Evolutionary conservation across 2,113 vertebrate genomes (phyloP).

Genomic region (Pedionomus torquatus): DNA sequence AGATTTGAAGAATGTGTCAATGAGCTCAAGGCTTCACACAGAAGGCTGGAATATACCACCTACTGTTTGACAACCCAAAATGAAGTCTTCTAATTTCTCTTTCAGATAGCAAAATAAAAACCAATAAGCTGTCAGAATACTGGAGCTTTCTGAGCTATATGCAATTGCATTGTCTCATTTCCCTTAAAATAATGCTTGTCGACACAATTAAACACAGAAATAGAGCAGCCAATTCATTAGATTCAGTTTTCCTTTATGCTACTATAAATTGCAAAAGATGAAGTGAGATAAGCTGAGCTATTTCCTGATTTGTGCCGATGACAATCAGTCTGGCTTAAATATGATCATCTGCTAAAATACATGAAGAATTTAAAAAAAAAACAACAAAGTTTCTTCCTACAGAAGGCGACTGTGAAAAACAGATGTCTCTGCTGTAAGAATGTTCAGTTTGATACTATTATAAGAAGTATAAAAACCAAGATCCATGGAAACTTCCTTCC

Average conservation of each 20-base stretch:
- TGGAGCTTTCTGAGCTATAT: neutral
- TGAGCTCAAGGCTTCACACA: neutral
- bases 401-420: conserved; percentile 50
- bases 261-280: conserved; percentile 7
- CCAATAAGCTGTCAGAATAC: neutral
- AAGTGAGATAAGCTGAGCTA: conserved; percentile 39
- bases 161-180: conserved; percentile 7
- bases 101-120: neutral
- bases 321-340: conserved; percentile 51
- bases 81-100: neutral
- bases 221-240: conserved; percentile 15
- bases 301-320: conserved; percentile 31
- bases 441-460: conserved; percentile 41
- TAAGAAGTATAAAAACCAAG: conserved; percentile 2
- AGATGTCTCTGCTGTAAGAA: conserved; percentile 41
- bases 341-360: conserved; percentile 51
- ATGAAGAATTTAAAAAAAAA: conserved; percentile 42
- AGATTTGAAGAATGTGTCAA: neutral
- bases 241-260: conserved; percentile 21
- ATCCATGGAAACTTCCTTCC: conserved; percentile 15
- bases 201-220: conserved; percentile 21
- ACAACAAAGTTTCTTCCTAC: conserved; percentile 35
- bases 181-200: conserved; percentile 21
- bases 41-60: neutral
- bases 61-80: neutral